phyloP scores from a whole-genome alignment of 2,113 vertebrate species.

The Orientallactaga bullata region DNA sequence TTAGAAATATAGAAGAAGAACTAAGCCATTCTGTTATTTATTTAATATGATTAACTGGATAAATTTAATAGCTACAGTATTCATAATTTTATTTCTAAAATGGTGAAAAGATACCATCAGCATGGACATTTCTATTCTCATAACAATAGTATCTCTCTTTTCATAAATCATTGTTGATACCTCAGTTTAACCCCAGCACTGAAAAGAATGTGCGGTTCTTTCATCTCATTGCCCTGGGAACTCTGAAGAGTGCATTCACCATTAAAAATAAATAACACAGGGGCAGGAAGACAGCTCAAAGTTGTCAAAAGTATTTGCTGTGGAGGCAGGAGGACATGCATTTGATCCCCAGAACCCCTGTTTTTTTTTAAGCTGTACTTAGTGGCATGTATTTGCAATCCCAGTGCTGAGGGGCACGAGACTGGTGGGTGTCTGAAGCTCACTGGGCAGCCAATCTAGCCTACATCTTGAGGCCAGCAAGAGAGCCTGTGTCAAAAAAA shows the following conservation, averaged over 20 bases:
- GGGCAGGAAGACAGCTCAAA: background rate
- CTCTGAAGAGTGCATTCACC: background rate
- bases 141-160: background rate
- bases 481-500: too few species aligned
- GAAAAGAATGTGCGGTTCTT: background rate
- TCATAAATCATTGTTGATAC: background rate
- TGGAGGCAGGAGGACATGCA: background rate
- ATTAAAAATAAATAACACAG: background rate
- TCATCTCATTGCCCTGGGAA: background rate
- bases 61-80: background rate
- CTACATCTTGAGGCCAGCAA: too few species aligned
- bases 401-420: too few species aligned
- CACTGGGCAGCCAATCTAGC: too few species aligned
- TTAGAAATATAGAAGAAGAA: background rate
- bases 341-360: background rate
- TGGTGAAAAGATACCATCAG: background rate
- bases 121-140: background rate
- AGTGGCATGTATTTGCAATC: too few species aligned
- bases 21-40: background rate
- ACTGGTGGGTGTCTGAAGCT: too few species aligned
- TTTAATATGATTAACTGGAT: background rate
- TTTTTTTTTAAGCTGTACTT: too few species aligned
- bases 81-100: background rate
- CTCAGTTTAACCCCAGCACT: background rate
- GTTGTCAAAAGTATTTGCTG: too few species aligned